Evolutionary conservation across 2,113 vertebrate species (phyloP), one percentile per base, ranked within the genome.

Genomic region (Cheirogaleus medius): DNA sequence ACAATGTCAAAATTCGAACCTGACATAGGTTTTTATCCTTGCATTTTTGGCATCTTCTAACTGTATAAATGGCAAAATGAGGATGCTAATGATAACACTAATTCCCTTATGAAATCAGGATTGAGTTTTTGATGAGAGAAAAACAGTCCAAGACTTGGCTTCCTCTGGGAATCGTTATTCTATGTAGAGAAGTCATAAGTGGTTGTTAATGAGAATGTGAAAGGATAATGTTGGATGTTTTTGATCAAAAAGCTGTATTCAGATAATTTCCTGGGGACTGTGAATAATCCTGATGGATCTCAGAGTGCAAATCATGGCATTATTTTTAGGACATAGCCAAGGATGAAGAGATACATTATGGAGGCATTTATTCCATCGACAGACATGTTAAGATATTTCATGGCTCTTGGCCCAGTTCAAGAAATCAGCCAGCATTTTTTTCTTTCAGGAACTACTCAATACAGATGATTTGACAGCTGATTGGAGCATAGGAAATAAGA

Each of bases 261-360:
- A 94, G 77, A 91, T 93, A 77, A 97, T 97, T 83, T 93, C 47
- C 95, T 96, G 86, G 91, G 90, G 96, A 52, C 20, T 95, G 4
- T 96, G 68, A 97, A 89, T 90, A 94, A 84, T 97, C 91, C 80
- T 97, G 85, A 90, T 69, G 96, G 86, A 97, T 94, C 97, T 98
- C 95, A 94, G 90, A 96, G 94, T 78, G 73, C 86, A 94, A 97
- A 98, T 95, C 68, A 44, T 78, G 47, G n/a, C 21, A 54, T 88
- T 63, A 32, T 58, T 95, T 95, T 96, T 47, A 25, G 87, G 92
- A 97, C 87, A 73, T 78, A 47, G 78, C 78, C 71, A 95, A 94
- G 69, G 89, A 96, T 76, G 64, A 95, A 81, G 56, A 1, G 81
- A 95, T 87, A 47, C 95, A 64, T 25, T 76, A 83, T 97, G 86